Evolutionary conservation across 2,888 invertebrate genomes (phyloP).

Genomic region (Trilocha varians): DNA sequence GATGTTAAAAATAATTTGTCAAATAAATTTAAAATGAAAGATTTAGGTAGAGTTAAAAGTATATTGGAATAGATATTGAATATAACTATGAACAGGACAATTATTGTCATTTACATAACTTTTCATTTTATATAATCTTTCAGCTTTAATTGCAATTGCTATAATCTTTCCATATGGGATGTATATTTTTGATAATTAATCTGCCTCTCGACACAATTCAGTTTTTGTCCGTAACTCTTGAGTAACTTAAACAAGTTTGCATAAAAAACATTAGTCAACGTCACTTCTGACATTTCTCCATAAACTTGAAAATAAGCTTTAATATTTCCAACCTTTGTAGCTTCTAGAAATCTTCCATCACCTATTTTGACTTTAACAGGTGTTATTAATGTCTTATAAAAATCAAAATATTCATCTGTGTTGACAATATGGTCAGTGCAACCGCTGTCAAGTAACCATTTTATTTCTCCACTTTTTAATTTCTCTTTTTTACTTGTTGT

Average conservation of each 20-base stretch:
- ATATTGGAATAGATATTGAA: too few species aligned
- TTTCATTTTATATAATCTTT: too few species aligned
- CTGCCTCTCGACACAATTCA: too few species aligned
- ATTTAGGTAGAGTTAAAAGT: too few species aligned
- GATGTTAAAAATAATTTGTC: too few species aligned
- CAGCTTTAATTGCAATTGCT: too few species aligned
- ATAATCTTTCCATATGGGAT: too few species aligned
- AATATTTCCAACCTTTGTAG: conserved; percentile 10
- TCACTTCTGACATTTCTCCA: conserved; percentile 5
- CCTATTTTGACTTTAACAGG: conserved; percentile 11
- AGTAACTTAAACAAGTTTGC: conserved; percentile 9
- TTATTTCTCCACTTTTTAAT: not conserved
- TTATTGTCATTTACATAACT: too few species aligned
- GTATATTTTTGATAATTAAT: too few species aligned
- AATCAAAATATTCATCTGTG: conserved; percentile 9
- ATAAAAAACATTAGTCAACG: conserved; percentile 8
- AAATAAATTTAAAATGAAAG: too few species aligned
- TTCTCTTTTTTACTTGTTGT: not conserved
- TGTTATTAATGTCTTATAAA: conserved; percentile 1
- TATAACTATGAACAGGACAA: too few species aligned
- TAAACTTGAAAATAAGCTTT: conserved; percentile 5
- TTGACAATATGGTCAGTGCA: conserved; percentile 13
- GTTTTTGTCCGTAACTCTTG: conserved; percentile 12
- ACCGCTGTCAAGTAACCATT: conserved; percentile 12
- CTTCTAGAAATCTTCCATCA: conserved; percentile 12